These are phyloP conservation scores for Menidia beryllina DNA, from an alignment of 2,113 vertebrate genomes.

Conservation along the genomic window DNA sequence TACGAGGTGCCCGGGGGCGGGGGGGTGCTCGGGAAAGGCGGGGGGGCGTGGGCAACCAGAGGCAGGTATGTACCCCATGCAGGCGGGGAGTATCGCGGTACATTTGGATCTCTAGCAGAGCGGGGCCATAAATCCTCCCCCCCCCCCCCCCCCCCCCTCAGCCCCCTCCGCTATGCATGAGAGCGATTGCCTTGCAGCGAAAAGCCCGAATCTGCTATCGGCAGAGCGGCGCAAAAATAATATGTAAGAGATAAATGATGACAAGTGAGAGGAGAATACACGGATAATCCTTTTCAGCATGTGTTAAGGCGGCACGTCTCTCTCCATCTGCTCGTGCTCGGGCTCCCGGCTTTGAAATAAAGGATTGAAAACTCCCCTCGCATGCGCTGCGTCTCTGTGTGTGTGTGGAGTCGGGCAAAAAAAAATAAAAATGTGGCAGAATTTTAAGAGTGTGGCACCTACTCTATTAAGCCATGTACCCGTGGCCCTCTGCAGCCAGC, in stretches of 20 bases:
- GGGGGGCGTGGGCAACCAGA: conserved; percentile 17
- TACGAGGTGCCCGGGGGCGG: conserved; percentile 50
- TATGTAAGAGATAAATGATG: conserved; percentile 59
- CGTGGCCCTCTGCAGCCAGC: conserved; percentile 38
- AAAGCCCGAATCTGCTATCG: conserved; percentile 33
- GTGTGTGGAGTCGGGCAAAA: not conserved
- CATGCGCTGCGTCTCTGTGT: no score
- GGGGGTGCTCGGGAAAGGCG: conserved; percentile 28
- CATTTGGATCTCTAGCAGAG: conserved; percentile 58
- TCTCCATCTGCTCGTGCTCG: conserved; percentile 22
- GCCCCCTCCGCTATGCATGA: conserved; percentile 32
- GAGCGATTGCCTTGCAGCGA: conserved; percentile 46
- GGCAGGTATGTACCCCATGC: conserved; percentile 49
- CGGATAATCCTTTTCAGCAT: conserved; percentile 57
- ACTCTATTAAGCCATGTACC: conserved; percentile 50
- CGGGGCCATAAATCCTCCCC: conserved; percentile 52
- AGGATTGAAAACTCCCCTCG: conserved; percentile 17
- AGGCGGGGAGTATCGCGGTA: conserved; percentile 44
- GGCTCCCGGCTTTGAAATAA: conserved; percentile 10
- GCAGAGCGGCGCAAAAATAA: conserved; percentile 44
- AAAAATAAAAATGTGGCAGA: not conserved
- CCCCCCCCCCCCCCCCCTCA: no score
- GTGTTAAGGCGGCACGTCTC: conserved; percentile 38
- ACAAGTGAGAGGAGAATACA: conserved; percentile 59
- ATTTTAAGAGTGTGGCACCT: conserved; percentile 37